Conservation (phyloP, 2,888 invertebrate genomes). For the Xylota sylvarum region DNA sequence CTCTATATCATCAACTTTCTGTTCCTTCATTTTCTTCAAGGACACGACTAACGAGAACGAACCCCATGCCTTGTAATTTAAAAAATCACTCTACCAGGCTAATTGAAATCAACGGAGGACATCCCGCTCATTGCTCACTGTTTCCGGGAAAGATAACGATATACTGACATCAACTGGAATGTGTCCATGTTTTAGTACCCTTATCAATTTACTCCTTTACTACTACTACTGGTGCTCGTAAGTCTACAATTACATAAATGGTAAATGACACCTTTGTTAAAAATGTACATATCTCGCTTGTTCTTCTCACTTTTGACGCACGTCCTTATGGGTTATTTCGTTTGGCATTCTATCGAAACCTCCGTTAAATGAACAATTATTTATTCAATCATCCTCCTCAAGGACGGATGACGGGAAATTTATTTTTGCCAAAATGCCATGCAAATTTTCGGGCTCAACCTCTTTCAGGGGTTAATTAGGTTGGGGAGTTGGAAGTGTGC, state of each 20-base stretch:
- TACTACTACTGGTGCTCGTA: not conserved
- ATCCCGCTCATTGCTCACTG: not conserved
- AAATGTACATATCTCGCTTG: no score
- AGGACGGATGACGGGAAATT: conserved; percentile 2
- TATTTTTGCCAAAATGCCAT: conserved; percentile 24
- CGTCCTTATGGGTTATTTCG: not conserved
- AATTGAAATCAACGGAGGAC: conserved; percentile 34
- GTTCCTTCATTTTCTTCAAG: conserved; percentile 13
- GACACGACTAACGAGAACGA: not conserved
- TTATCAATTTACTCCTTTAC: conserved; percentile 19
- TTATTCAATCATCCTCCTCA: conserved; percentile 41
- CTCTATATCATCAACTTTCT: conserved; percentile 15
- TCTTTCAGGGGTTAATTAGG: not conserved
- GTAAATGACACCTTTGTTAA: conserved; percentile 7
- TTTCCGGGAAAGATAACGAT: not conserved
- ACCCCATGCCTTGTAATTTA: conserved; percentile 32
- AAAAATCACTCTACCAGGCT: conserved; percentile 33
- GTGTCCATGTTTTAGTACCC: conserved; percentile 21
- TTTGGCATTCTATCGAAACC: conserved; percentile 16
- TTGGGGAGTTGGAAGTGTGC: conserved; percentile 1
- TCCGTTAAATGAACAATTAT: conserved; percentile 48
- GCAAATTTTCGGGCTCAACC: conserved; percentile 15
- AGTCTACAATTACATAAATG: not conserved
- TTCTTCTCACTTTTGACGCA: not conserved
- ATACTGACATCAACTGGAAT: conserved; percentile 11